Evolutionary conservation across 2,888 invertebrate species (phyloP).

Genomic region (Ellobium chinense): DNA sequence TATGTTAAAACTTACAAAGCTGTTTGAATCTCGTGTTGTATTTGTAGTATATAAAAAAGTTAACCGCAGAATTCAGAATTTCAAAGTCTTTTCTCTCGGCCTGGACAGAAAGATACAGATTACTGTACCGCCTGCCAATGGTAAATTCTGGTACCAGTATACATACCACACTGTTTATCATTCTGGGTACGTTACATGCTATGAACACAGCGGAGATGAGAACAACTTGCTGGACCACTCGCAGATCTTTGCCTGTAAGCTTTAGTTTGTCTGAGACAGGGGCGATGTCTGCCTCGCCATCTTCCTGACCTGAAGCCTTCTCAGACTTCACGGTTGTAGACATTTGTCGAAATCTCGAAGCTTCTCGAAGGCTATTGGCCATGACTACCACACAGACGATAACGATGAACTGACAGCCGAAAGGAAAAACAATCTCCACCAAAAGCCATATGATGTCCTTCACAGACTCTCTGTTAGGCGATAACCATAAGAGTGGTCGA

Average conservation of each 20-base stretch:
- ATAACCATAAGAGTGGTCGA: not conserved
- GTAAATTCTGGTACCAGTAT: not conserved
- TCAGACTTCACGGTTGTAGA: too few relatives aligned
- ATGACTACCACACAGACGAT: not conserved
- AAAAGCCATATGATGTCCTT: not conserved
- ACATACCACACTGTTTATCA: not conserved
- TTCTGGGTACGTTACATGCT: constrained; percentile 12
- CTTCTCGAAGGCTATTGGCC: not conserved
- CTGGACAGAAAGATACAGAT: not conserved
- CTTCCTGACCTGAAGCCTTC: too few relatives aligned
- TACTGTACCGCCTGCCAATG: not conserved
- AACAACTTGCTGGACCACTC: not conserved
- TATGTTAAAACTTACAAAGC: too few relatives aligned
- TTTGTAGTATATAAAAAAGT: not conserved
- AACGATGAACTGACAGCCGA: not conserved
- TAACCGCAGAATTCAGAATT: not conserved
- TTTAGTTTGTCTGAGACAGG: too few relatives aligned
- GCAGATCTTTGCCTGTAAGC: constrained; percentile 8
- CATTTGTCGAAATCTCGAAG: constrained; percentile 2
- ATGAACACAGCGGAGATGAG: constrained; percentile 4
- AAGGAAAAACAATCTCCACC: not conserved
- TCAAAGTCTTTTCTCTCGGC: not conserved
- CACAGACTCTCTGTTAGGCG: not conserved
- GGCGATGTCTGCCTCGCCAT: too few relatives aligned
- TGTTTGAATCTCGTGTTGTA: constrained; percentile 15